phyloP scores from a whole-genome alignment of 2,888 invertebrate species.

The Amiota mariae region DNA sequence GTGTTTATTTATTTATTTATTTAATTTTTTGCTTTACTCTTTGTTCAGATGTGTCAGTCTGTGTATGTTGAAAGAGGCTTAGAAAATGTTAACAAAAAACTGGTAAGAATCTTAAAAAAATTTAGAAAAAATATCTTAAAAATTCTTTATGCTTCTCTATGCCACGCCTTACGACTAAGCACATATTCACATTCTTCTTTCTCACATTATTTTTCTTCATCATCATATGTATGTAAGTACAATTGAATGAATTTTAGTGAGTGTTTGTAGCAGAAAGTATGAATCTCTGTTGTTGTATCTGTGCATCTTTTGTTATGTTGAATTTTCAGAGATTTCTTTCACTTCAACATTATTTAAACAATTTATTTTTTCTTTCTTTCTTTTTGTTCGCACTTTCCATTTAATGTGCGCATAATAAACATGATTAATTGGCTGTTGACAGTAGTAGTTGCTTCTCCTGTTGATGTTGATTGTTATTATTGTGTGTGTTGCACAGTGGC shows the following conservation, averaged over 20 bases:
- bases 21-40: neutral
- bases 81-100: neutral
- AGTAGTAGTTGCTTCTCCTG: neutral
- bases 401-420: conserved; percentile 30
- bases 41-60: no score
- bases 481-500: conserved; percentile 42
- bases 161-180: neutral
- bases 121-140: neutral
- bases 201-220: conserved; percentile 16
- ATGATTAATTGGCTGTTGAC: conserved; percentile 26
- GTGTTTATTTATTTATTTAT: conserved; percentile 10
- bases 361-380: neutral
- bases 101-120: conserved; percentile 3
- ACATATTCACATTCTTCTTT: neutral
- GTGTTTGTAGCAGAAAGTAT: neutral
- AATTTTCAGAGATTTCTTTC: conserved; percentile 10
- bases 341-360: conserved; percentile 12
- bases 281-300: neutral
- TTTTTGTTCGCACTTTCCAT: conserved; percentile 34
- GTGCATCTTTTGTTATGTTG: neutral
- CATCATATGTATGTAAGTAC: no score
- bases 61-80: no score
- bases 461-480: conserved; percentile 37
- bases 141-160: neutral
- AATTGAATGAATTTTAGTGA: no score